Percentiles rank a stretch among this genome's conserved stretches.
Conservation (phyloP, 2,797 vertebrate genomes). For the Parauchenoglanis ngamensis region DNA sequence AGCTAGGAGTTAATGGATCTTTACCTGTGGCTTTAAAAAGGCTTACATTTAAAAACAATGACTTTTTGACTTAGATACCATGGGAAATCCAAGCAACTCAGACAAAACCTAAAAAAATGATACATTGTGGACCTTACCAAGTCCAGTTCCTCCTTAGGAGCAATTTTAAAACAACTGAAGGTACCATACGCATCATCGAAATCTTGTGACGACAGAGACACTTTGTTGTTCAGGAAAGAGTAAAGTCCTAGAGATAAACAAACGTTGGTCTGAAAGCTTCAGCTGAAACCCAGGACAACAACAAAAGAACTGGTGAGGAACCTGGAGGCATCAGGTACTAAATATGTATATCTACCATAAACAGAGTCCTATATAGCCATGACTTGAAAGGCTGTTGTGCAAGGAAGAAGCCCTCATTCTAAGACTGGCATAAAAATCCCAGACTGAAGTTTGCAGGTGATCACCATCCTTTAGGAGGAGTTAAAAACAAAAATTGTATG, state of each 20-base stretch:
- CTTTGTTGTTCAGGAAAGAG: neutral
- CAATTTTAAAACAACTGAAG: neutral
- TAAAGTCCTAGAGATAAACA: neutral
- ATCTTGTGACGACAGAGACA: neutral
- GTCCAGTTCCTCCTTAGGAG: neutral
- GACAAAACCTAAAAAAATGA: neutral
- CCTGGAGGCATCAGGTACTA: neutral
- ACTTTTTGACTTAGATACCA: neutral
- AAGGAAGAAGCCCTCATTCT: neutral
- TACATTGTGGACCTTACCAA: neutral
- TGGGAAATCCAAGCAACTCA: neutral
- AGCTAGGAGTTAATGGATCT: neutral
- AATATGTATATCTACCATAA: neutral
- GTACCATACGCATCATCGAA: neutral
- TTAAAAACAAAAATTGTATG: too few relatives aligned
- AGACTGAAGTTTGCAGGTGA: neutral
- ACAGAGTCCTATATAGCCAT: neutral
- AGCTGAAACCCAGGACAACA: neutral
- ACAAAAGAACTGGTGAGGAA: neutral
- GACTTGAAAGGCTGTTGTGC: neutral
- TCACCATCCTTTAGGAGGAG: neutral
- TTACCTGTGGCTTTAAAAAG: neutral
- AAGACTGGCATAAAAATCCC: neutral
- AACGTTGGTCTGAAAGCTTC: neutral
- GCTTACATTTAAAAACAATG: neutral